These are phyloP conservation scores for Perizoma flavofasciatum DNA, from an alignment of 2,888 invertebrate species.

Conservation along the genomic window DNA sequence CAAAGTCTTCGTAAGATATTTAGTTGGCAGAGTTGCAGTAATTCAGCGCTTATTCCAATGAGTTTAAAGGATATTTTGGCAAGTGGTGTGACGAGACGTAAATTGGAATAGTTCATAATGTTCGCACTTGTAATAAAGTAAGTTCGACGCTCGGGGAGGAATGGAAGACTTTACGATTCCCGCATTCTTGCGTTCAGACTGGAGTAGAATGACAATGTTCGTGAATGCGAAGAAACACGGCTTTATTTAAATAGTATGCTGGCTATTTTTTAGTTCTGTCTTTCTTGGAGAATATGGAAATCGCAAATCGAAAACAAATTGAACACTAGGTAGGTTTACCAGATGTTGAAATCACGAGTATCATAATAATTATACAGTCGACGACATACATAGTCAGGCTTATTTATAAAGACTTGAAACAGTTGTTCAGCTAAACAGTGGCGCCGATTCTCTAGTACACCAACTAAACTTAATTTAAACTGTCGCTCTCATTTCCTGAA, in stretches of 20 bases:
- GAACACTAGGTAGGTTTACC: too few relatives aligned
- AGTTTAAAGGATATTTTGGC: conserved; percentile 18
- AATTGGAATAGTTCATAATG: conserved; percentile 63
- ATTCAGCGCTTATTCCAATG: conserved; percentile 17
- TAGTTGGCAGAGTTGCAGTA: conserved; percentile 3
- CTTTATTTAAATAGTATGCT: conserved; percentile 7
- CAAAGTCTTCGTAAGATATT: neutral
- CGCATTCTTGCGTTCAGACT: conserved; percentile 37
- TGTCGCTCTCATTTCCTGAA: too few relatives aligned
- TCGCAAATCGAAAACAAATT: neutral
- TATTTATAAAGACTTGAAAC: too few relatives aligned
- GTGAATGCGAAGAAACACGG: conserved; percentile 28
- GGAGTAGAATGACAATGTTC: conserved; percentile 36
- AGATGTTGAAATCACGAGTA: too few relatives aligned
- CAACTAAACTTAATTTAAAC: too few relatives aligned
- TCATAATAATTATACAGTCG: too few relatives aligned
- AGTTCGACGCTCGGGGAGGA: conserved; percentile 42
- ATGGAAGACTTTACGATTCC: conserved; percentile 44
- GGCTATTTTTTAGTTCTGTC: too few relatives aligned
- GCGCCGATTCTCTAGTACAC: too few relatives aligned
- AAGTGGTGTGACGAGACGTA: conserved; percentile 39
- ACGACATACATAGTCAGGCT: too few relatives aligned
- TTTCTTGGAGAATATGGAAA: too few relatives aligned
- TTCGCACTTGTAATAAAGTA: conserved; percentile 36
- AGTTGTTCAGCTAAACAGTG: too few relatives aligned